These are phyloP conservation scores for Furcifer pardalis DNA, from an alignment of 2,797 vertebrate species.

Conservation along the genomic window DNA sequence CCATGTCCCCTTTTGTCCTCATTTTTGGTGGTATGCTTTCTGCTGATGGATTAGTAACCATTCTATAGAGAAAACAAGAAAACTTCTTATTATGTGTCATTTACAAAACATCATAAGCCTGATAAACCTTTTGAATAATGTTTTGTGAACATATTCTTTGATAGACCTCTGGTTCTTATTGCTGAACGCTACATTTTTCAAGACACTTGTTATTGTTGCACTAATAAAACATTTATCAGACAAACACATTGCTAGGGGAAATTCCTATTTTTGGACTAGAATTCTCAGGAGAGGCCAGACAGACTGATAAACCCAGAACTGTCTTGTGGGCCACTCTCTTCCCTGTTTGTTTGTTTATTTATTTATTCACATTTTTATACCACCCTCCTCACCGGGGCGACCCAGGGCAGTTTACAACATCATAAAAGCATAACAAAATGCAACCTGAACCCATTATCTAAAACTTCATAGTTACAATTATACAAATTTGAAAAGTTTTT, in stretches of 20 bases:
- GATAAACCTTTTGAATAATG: background rate
- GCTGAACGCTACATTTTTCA: background rate
- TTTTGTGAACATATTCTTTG: background rate
- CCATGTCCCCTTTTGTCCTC: background rate
- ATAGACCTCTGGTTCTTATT: constrained; percentile 1
- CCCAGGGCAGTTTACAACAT: no score
- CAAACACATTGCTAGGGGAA: background rate
- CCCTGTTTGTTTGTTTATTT: no score
- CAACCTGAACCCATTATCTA: no score
- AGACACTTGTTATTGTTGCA: background rate
- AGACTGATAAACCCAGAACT: background rate
- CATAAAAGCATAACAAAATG: no score
- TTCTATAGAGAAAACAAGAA: background rate
- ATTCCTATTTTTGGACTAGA: no score
- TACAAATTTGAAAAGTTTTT: no score
- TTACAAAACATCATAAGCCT: background rate
- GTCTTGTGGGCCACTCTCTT: background rate
- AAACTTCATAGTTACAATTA: no score
- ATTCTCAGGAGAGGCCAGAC: no score
- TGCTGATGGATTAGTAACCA: background rate
- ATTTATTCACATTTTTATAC: no score
- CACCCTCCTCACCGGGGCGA: no score
- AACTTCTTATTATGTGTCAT: background rate
- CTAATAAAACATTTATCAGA: background rate
- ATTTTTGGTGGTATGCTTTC: background rate